Evolutionary conservation across 2,113 vertebrate species (phyloP).

Genomic region (Lagenorhynchus albirostris): DNA sequence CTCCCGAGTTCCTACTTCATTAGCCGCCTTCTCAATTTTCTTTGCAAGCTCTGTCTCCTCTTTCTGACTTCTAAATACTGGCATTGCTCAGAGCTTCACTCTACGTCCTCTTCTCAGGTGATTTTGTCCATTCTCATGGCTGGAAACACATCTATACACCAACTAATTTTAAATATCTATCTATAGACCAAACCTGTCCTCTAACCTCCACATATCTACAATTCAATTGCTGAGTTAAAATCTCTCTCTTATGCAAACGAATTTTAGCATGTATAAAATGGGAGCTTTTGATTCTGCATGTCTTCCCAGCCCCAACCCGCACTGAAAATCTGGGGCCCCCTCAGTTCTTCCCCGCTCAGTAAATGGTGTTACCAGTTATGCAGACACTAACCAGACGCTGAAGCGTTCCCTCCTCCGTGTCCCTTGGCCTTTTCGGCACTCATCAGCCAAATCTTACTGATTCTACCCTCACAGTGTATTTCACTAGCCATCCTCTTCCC

Average conservation of each 20-base stretch:
- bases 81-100: neutral
- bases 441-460: neutral
- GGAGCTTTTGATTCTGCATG: conserved; percentile 4
- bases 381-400: neutral
- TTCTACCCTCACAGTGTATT: neutral
- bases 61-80: neutral
- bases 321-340: neutral
- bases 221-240: neutral
- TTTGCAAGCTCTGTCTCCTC: neutral
- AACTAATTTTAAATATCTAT: neutral
- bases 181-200: neutral
- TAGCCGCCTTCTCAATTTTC: neutral
- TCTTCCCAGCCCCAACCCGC: neutral
- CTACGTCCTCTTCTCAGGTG: neutral
- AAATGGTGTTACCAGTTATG: neutral
- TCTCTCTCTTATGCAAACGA: neutral
- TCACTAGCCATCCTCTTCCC: neutral
- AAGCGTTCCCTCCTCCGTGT: neutral
- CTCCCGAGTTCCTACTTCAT: neutral
- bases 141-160: neutral
- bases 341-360: neutral
- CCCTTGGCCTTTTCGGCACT: neutral
- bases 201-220: neutral
- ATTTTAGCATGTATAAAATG: neutral
- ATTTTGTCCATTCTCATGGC: neutral